Evolutionary conservation across 1,140 invertebrate genomes (phyloP).

Genomic region (Pomacea maculata): DNA sequence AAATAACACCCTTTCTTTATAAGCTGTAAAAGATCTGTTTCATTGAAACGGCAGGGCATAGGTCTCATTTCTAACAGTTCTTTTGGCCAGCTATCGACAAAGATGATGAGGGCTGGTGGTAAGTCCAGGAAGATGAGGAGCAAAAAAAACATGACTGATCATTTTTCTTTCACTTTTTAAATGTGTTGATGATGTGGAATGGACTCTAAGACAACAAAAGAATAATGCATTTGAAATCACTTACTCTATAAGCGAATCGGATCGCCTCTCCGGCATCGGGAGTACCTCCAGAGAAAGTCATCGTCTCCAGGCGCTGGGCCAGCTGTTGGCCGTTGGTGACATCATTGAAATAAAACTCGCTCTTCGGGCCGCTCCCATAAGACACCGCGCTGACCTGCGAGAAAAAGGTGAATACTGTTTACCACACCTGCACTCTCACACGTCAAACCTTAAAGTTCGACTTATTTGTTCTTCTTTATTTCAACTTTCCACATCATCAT

Average conservation of each 20-base stretch:
- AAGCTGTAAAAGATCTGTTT: no score
- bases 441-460: no score
- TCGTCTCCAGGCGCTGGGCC: slow-evolving; percentile 33
- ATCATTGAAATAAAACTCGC: slow-evolving; percentile 49
- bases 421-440: no score
- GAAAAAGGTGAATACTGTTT: no score
- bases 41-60: no score
- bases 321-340: slow-evolving; percentile 30
- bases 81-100: no score
- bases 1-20: no score
- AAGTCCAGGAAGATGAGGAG: not conserved
- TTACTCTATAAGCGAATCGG: slow-evolving; percentile 28
- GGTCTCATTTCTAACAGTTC: no score
- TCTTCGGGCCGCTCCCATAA: slow-evolving; percentile 36
- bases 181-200: not conserved
- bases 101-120: no score
- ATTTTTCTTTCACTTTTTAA: not conserved
- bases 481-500: no score
- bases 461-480: no score
- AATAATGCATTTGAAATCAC: not conserved
- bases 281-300: slow-evolving; percentile 39
- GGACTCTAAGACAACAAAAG: not conserved
- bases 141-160: not conserved
- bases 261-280: slow-evolving; percentile 47
- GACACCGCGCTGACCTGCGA: slow-evolving; percentile 25